Evolutionary conservation across 2,113 vertebrate species (phyloP).

Genomic region (Strix aluco): DNA sequence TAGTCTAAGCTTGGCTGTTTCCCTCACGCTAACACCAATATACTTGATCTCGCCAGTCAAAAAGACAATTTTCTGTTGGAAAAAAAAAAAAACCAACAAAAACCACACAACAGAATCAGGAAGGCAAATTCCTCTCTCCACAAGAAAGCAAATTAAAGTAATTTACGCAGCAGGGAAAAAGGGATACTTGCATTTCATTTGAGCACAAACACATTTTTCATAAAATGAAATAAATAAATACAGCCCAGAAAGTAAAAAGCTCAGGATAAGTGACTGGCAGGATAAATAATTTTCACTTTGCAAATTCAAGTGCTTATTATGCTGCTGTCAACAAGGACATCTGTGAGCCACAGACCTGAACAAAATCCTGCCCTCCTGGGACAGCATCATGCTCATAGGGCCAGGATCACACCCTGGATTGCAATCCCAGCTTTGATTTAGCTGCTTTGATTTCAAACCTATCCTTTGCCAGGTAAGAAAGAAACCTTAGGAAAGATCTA

Average conservation of each 20-base stretch:
- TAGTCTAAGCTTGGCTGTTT: not conserved
- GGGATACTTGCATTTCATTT: not conserved
- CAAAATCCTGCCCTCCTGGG: not conserved
- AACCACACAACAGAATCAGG: not conserved
- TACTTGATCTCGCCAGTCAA: not conserved
- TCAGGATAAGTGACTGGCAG: not conserved
- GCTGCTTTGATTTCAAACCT: not conserved
- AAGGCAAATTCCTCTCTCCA: not conserved
- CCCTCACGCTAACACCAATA: not conserved
- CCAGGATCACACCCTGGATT: not conserved
- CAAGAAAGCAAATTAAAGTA: not conserved
- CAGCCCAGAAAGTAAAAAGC: not conserved
- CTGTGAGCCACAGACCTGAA: not conserved
- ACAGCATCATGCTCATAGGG: accelerated
- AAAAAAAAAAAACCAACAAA: not conserved
- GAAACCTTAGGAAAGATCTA: not conserved
- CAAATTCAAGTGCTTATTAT: not conserved
- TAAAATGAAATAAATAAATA: not conserved
- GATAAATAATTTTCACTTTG: not conserved
- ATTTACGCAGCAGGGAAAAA: not conserved
- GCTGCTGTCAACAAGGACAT: not conserved
- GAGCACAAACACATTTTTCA: not conserved
- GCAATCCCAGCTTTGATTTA: not conserved
- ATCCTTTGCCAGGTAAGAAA: not conserved
- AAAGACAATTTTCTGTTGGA: not conserved